These are phyloP conservation scores for Colistium nudipinnis DNA, from an alignment of 2,113 vertebrate genomes.

Conservation along the genomic window DNA sequence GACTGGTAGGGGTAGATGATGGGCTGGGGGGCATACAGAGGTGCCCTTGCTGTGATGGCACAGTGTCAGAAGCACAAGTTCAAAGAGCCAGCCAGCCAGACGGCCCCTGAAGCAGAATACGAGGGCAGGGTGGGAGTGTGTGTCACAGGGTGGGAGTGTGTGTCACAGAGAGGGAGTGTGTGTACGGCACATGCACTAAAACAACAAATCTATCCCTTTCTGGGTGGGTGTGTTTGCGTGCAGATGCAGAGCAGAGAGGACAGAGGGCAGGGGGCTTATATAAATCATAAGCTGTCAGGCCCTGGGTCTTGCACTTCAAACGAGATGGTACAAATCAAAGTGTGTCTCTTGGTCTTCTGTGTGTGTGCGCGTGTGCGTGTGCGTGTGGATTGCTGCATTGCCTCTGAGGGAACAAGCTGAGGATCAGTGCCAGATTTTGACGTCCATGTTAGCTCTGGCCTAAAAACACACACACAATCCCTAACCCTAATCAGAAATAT, in stretches of 20 bases:
- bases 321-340: slow-evolving; percentile 73
- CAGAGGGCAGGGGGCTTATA: slow-evolving; percentile 67
- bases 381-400: slow-evolving; percentile 26
- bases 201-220: slow-evolving; percentile 39
- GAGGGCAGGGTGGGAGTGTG: slow-evolving; percentile 31
- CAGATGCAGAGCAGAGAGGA: slow-evolving; percentile 10
- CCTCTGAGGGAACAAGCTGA: slow-evolving; percentile 58
- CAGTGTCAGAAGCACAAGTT: slow-evolving; percentile 65
- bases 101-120: slow-evolving; percentile 23
- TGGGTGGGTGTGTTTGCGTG: slow-evolving; percentile 22
- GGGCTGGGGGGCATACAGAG: slow-evolving; percentile 21
- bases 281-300: slow-evolving; percentile 76
- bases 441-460: slow-evolving; percentile 59
- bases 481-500: slow-evolving; percentile 29
- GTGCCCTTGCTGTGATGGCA: slow-evolving; percentile 67
- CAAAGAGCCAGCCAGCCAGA: slow-evolving; percentile 60
- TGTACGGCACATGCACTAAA: slow-evolving; percentile 12
- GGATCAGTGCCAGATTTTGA: slow-evolving; percentile 68
- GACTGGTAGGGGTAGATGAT: slow-evolving; percentile 33
- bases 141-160: slow-evolving; percentile 16
- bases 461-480: not conserved
- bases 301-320: slow-evolving; percentile 74
- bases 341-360: slow-evolving; percentile 52
- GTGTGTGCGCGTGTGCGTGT: slow-evolving; percentile 21
- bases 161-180: slow-evolving; percentile 16